Percentiles rank a stretch among this genome's conserved stretches.
These are phyloP conservation scores for Ailurus styani DNA, from an alignment of 2,113 vertebrate species.

Conservation along the genomic window DNA sequence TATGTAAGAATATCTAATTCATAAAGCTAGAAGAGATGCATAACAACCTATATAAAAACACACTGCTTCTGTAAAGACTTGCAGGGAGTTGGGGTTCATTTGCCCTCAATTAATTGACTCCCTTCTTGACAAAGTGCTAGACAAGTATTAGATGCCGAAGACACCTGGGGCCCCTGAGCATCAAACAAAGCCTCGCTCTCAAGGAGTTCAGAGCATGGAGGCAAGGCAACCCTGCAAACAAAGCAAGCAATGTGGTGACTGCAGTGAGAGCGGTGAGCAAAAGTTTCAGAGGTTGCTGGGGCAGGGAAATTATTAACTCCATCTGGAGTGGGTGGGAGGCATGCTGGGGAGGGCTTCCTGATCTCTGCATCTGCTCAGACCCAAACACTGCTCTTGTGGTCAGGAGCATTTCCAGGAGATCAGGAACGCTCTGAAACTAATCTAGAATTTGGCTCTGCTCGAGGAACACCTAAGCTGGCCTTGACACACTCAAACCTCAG, in stretches of 20 bases:
- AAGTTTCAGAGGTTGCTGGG: background rate
- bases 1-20: background rate
- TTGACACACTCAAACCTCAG: conserved; percentile 37
- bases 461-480: conserved; percentile 62
- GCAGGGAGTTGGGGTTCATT: background rate
- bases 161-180: background rate
- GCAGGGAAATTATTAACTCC: background rate
- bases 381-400: conserved; percentile 21
- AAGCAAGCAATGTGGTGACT: background rate
- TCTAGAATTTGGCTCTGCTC: conserved; percentile 30
- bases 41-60: background rate
- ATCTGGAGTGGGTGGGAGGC: background rate
- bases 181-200: background rate
- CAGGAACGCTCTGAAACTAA: conserved; percentile 37
- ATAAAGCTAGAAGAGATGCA: background rate
- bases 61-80: background rate
- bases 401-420: conserved; percentile 25
- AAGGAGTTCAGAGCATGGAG: background rate
- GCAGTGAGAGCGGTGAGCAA: background rate
- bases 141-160: background rate
- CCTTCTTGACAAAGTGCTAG: background rate
- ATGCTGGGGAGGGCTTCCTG: background rate
- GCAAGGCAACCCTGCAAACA: background rate
- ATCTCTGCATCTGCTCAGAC: background rate
- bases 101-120: background rate